These are phyloP conservation scores for Diplolepis rosae DNA, from an alignment of 2,888 invertebrate species.

Conservation along the genomic window DNA sequence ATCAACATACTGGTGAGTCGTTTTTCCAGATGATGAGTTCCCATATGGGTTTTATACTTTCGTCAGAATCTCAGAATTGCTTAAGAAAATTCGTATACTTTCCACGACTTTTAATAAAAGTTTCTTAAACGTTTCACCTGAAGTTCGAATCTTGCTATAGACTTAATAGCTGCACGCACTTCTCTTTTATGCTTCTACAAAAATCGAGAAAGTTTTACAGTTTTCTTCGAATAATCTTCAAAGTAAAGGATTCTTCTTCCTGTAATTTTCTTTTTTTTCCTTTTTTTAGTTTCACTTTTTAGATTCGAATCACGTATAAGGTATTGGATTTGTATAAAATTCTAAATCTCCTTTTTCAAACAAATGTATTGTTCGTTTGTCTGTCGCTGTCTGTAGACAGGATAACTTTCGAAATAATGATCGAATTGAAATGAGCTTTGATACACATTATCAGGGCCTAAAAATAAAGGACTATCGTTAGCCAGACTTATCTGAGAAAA, in stretches of 20 bases:
- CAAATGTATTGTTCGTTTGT: too few relatives aligned
- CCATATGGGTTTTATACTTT: constrained; percentile 35
- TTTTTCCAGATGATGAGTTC: constrained; percentile 33
- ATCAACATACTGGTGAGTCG: constrained; percentile 19
- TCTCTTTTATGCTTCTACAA: constrained; percentile 50
- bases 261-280: constrained; percentile 28
- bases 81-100: constrained; percentile 48
- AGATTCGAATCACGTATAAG: too few relatives aligned
- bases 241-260: constrained; percentile 32
- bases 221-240: constrained; percentile 37
- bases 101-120: constrained; percentile 55
- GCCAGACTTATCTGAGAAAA: too few relatives aligned
- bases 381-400: too few relatives aligned
- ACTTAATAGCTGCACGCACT: constrained; percentile 42
- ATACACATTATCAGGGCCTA: too few relatives aligned
- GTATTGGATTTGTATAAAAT: too few relatives aligned
- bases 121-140: constrained; percentile 51
- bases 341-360: too few relatives aligned
- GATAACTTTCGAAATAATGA: too few relatives aligned
- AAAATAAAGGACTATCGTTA: too few relatives aligned
- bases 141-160: constrained; percentile 17
- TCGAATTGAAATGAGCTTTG: too few relatives aligned
- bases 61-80: constrained; percentile 49
- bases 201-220: constrained; percentile 53
- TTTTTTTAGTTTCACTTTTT: constrained; percentile 31